Conservation (phyloP, 1,140 invertebrate genomes). For the Eriocheir sinensis region DNA sequence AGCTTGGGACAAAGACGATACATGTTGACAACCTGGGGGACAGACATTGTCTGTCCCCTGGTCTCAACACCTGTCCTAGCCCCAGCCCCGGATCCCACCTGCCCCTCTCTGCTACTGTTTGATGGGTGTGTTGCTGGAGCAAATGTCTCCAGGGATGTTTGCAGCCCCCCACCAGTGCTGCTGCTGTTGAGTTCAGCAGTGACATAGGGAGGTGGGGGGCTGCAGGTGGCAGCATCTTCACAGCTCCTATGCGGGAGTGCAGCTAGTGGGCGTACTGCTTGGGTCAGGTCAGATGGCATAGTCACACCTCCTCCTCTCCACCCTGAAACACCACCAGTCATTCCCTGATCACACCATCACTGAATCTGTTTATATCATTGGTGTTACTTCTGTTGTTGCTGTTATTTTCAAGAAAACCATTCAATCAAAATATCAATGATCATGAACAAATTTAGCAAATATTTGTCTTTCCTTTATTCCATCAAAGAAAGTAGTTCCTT, state of each 20-base stretch:
- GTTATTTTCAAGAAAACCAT: neutral
- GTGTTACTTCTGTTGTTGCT: neutral
- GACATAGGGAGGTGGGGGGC: slow-evolving; percentile 37
- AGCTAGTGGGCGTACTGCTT: slow-evolving; percentile 52
- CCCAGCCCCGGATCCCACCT: slow-evolving; percentile 41
- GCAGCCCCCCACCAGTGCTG: slow-evolving; percentile 44
- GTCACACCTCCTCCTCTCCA: slow-evolving; percentile 60
- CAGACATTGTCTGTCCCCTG: neutral
- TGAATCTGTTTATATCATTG: neutral
- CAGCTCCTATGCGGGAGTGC: slow-evolving; percentile 56
- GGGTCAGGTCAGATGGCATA: slow-evolving; percentile 64
- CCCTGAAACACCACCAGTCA: slow-evolving; percentile 68
- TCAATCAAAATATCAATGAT: neutral
- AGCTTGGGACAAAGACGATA: slow-evolving; percentile 53
- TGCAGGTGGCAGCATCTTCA: neutral
- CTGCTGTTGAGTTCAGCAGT: slow-evolving; percentile 46
- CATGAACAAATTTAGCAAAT: neutral
- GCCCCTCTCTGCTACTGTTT: slow-evolving; percentile 30
- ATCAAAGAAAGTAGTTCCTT: too few relatives aligned
- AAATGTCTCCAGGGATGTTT: neutral
- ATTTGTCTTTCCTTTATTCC: too few relatives aligned
- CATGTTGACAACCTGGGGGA: neutral
- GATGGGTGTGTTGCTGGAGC: neutral
- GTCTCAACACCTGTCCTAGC: neutral
- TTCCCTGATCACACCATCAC: slow-evolving; percentile 56